A percentile compares a stretch with the other conserved stretches of the same genome.
These are phyloP conservation scores for Eretmocerus hayati DNA, from an alignment of 2,888 invertebrate species.

Conservation along the genomic window DNA sequence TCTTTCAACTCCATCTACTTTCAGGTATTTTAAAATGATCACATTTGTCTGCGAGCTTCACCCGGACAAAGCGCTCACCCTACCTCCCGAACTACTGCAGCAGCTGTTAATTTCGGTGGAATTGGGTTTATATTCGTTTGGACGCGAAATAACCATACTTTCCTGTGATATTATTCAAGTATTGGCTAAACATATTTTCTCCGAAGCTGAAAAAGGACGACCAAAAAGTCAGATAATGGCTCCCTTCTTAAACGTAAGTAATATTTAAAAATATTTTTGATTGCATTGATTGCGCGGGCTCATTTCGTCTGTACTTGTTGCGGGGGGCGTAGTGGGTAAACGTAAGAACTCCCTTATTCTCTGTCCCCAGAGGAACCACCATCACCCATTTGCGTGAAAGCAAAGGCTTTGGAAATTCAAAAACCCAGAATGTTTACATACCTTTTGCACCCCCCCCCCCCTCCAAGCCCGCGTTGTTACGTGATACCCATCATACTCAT, in stretches of 20 bases:
- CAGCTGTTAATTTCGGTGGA: slow-evolving; percentile 54
- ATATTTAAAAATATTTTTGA: too few relatives aligned
- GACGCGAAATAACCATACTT: slow-evolving; percentile 51
- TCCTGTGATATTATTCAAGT: slow-evolving; percentile 57
- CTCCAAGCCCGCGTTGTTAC: too few relatives aligned
- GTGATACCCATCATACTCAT: too few relatives aligned
- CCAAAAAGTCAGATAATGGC: slow-evolving; percentile 44
- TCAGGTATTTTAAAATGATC: slow-evolving; percentile 54
- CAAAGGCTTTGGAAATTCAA: too few relatives aligned
- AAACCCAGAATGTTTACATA: too few relatives aligned
- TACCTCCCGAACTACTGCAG: slow-evolving; percentile 50
- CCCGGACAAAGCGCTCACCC: slow-evolving; percentile 54
- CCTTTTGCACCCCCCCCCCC: too few relatives aligned
- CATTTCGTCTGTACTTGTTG: neutral
- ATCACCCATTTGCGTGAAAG: too few relatives aligned
- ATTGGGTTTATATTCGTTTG: slow-evolving; percentile 56
- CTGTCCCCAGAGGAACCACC: too few relatives aligned
- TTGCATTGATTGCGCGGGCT: slow-evolving; percentile 2
- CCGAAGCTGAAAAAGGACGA: slow-evolving; percentile 33
- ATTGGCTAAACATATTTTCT: slow-evolving; percentile 49
- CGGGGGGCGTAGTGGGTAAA: neutral
- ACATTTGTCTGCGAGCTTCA: slow-evolving; percentile 60
- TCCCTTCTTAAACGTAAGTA: slow-evolving; percentile 49
- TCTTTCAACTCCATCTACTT: slow-evolving; percentile 1
- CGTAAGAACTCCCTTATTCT: too few relatives aligned